A percentile compares a stretch with the other conserved stretches of the same genome.
These are phyloP conservation scores for Mesorhabditis belari DNA, from an alignment of 2,888 invertebrate species.

Conservation along the genomic window DNA sequence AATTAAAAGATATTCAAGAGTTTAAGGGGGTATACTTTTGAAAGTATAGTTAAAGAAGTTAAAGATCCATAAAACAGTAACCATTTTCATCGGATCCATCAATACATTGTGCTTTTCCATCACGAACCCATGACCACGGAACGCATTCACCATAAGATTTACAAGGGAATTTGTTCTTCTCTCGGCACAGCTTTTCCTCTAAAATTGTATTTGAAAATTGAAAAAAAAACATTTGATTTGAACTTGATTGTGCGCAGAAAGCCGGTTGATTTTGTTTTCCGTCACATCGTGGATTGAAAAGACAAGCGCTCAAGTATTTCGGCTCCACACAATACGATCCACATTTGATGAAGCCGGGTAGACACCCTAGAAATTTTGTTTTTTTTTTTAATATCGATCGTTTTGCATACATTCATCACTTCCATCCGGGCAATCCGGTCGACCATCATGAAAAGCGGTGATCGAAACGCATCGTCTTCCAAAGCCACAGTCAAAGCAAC, in stretches of 20 bases:
- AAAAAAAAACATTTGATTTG: background rate
- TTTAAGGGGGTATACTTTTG: too few species aligned
- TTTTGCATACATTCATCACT: conserved; percentile 46
- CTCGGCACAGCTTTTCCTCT: conserved; percentile 45
- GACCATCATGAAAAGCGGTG: conserved; percentile 43
- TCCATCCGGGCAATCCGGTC: conserved; percentile 45
- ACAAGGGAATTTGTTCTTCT: conserved; percentile 40
- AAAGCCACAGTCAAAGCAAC: conserved; percentile 45
- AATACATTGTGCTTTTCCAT: conserved; percentile 45
- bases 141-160: conserved; percentile 52
- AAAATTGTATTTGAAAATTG: conserved; percentile 5
- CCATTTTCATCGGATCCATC: conserved; percentile 44
- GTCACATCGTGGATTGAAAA: conserved; percentile 40
- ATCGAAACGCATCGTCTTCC: conserved; percentile 42
- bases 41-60: too few species aligned
- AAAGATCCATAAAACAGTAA: too few species aligned
- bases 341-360: conserved; percentile 47
- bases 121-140: conserved; percentile 41
- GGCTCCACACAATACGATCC: conserved; percentile 45
- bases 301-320: conserved; percentile 37
- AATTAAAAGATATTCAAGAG: too few species aligned
- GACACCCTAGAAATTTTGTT: conserved; percentile 36
- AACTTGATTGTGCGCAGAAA: conserved; percentile 30
- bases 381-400: background rate
- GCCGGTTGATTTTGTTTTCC: conserved; percentile 25